Base-by-base conservation (phyloP, 2,797 vertebrate species). In the Malacoctenus gilli region DNA sequence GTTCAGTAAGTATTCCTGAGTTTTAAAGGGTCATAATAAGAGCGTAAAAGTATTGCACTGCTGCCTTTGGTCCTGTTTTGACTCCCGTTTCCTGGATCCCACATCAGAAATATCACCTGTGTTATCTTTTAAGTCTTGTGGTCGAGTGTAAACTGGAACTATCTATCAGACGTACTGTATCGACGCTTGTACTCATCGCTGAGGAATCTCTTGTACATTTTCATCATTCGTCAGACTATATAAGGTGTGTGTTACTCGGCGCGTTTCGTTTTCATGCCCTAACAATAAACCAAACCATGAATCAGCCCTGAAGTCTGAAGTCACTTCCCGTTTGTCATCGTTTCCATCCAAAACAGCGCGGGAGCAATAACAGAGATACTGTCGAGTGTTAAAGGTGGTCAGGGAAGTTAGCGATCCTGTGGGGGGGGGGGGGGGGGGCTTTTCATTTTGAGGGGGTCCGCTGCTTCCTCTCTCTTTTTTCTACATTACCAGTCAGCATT, bases 161-260 rank as follows among this genome's bases (percentile, higher is more conserved):
- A 23, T 38, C 20, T 68, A 9, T 65, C 59, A 32, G 39, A 52
- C 69, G 40, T 64, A 74, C 58, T 83, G 58, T 74, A 67, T 67
- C 4, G n/a, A n/a, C n/a, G 7, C 47, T 59, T 49, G 18, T 52
- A 43, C 68, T 79, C 30, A 52, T 59, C 57, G 51, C 19, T 46
- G 6, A 64, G 19, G n/a, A 72, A 43, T 57, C 48, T 58, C 2
- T 64, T 63, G 36, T 68, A 42, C 36, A 63, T 62, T 58, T 71
- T 1, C 13, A 11, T 53, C 5, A 3, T 55, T 40, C 41, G 19
- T 61, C 19, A 14, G 16, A 49, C 40, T 13, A 36, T 12, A 53
- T 25, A 31, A 13, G 1, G 30, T 25, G 13, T 61, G 34, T 59
- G 34, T 48, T 47, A 18, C n/a, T 42, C 21, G 2, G 41, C 58